Percentiles rank a stretch among this genome's conserved stretches.
Evolutionary conservation across 1,140 invertebrate genomes (phyloP).

Genomic region (Caenorhabditis remanei): DNA sequence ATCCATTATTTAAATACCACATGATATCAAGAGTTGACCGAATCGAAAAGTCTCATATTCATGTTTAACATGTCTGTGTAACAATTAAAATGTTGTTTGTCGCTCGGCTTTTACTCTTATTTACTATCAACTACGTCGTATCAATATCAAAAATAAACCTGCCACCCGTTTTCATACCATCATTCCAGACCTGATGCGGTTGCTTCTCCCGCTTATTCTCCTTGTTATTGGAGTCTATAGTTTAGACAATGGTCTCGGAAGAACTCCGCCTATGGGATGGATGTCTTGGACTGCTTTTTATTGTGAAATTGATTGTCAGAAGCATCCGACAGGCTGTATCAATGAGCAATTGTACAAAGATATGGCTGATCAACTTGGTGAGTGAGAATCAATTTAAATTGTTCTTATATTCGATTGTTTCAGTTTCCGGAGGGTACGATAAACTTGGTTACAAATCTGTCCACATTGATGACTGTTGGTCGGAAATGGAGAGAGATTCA

Average conservation of each 20-base stretch:
- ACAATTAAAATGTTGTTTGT: conserved; percentile 53
- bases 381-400: neutral
- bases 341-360: conserved; percentile 75
- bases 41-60: neutral
- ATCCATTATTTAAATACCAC: conserved; percentile 7
- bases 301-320: conserved; percentile 90
- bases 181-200: conserved; percentile 52
- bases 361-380: conserved; percentile 69
- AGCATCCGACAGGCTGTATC: conserved; percentile 74
- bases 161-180: conserved; percentile 19
- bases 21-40: neutral
- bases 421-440: conserved; percentile 69
- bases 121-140: neutral
- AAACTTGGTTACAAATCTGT: conserved; percentile 72
- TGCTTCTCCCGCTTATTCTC: conserved; percentile 12
- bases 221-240: conserved; percentile 5
- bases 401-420: neutral
- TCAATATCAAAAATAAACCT: conserved; percentile 21
- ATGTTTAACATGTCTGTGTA: conserved; percentile 37
- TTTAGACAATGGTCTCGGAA: conserved; percentile 63
- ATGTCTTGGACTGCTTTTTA: conserved; percentile 92
- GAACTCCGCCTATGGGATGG: conserved; percentile 92
- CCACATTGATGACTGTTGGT: conserved; percentile 77
- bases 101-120: conserved; percentile 32
- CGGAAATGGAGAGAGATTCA: conserved; percentile 62